Evolutionary conservation across 2,888 invertebrate genomes (phyloP).

Genomic region (Notocelia uddmanniana): DNA sequence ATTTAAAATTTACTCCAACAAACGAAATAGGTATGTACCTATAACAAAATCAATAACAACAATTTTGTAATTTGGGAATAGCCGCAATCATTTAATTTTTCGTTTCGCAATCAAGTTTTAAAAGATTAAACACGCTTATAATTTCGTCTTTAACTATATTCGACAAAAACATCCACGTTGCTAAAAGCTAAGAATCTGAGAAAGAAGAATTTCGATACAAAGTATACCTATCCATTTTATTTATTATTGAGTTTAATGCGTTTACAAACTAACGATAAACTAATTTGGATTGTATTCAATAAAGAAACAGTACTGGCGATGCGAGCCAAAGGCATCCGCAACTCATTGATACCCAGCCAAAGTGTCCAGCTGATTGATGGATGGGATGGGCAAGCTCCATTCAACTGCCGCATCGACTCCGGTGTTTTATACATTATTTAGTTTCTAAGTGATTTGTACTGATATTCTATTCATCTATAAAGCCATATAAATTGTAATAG

Average conservation of each 20-base stretch:
- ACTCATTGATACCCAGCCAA: constrained; percentile 62
- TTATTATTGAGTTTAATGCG: background rate
- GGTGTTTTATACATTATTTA: constrained; percentile 60
- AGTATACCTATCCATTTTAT: too few species aligned
- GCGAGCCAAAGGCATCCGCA: constrained; percentile 43
- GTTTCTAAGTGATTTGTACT: constrained; percentile 57
- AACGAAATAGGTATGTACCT: too few species aligned
- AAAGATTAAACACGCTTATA: too few species aligned
- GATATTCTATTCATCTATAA: constrained; percentile 30
- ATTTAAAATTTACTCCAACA: too few species aligned
- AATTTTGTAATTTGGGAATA: too few species aligned
- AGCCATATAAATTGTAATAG: too few species aligned
- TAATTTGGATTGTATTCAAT: constrained; percentile 48
- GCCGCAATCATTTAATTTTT: too few species aligned
- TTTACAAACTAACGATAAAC: constrained; percentile 10
- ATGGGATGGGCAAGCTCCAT: constrained; percentile 58
- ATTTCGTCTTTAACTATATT: too few species aligned
- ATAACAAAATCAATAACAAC: too few species aligned
- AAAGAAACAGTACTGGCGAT: constrained; percentile 52
- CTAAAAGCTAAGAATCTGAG: background rate
- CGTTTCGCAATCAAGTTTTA: too few species aligned
- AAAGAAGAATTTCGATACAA: background rate
- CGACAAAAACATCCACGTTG: background rate
- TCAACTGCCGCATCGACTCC: constrained; percentile 53
- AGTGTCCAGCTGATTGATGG: constrained; percentile 73